These are phyloP conservation scores for Engraulis encrasicolus DNA, from an alignment of 2,113 vertebrate species.

Conservation along the genomic window DNA sequence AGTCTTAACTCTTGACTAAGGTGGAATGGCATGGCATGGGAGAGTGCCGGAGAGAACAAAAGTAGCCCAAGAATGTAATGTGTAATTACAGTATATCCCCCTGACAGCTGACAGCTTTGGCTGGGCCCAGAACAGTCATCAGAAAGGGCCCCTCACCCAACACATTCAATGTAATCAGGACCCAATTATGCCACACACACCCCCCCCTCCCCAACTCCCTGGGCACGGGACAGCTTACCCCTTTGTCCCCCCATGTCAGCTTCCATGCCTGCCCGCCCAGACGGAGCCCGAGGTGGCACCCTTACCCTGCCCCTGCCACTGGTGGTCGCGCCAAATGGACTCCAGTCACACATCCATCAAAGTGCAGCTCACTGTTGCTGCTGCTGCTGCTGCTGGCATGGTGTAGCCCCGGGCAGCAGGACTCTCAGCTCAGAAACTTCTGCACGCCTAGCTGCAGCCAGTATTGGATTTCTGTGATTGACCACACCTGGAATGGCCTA, in stretches of 20 bases:
- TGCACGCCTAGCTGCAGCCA: too few relatives aligned
- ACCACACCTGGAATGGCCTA: neutral
- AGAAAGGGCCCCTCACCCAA: too few relatives aligned
- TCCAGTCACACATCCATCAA: slow-evolving; percentile 4
- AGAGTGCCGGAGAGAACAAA: neutral
- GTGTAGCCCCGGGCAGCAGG: neutral
- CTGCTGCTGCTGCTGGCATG: neutral
- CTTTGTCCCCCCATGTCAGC: too few relatives aligned
- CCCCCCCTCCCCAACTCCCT: too few relatives aligned
- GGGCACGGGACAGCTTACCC: too few relatives aligned
- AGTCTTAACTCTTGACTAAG: neutral
- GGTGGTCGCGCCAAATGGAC: neutral
- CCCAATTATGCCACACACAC: too few relatives aligned
- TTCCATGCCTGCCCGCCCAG: neutral
- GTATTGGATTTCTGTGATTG: neutral
- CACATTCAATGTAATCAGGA: too few relatives aligned
- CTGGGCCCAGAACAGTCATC: too few relatives aligned
- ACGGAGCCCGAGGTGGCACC: too few relatives aligned
- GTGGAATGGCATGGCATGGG: neutral
- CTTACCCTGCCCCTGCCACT: too few relatives aligned
- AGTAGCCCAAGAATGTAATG: neutral
- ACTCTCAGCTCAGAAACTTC: neutral
- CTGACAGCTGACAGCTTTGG: too few relatives aligned
- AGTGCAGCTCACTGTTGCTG: neutral
- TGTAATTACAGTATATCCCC: slow-evolving; percentile 1